Base-by-base conservation (phyloP, 2,797 vertebrate species). In the Gallirallus australis region DNA sequence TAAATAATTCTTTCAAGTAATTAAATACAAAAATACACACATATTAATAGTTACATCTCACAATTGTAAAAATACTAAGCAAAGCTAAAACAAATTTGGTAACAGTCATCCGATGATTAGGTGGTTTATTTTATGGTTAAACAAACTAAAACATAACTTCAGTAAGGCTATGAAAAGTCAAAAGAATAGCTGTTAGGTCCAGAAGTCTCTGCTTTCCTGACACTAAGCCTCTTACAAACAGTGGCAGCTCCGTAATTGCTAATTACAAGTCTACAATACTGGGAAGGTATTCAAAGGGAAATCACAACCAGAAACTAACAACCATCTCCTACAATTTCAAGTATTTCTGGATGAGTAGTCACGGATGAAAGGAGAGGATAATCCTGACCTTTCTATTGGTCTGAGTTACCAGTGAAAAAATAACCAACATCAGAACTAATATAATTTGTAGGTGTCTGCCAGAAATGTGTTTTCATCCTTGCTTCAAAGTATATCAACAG, bases 241-340 rank as follows among this genome's bases (percentile, higher is more conserved):
- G 18, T 50, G 60, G 20, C 3, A 39, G 45, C 33, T 64, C 18
- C 18, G n/a, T 13, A 39, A 20, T 4, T 60, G 15, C 18, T 45
- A 50, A 8, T 19, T 45, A 48, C 5, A n/a, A 1, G 0, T 23
- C 35, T 50, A 18, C 10, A 50, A 20, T 64, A 8, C 42, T 13
- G 31, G 21, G 14, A 87, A 56, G 7, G 3, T 78, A 65, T 73
- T 47, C 20, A 78, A 61, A 56, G 8, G 6, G 9, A 57, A 81
- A 77, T 65, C 12, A 50, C 3, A 59, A 31, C 20, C 28, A 60
- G 10, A 56, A 82, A 30, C 2, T 23, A 47, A 39, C 4, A 59
- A 39, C 23, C 45, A 7, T 48, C 2, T n/a, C 25, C 6, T 39
- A 57, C 17, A 50, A 65, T 40, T 57, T 72, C 15, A 80, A 37